Evolutionary conservation across 2,797 vertebrate species (phyloP), one percentile per base, ranked within the genome.

Genomic region (Spheniscus humboldti): DNA sequence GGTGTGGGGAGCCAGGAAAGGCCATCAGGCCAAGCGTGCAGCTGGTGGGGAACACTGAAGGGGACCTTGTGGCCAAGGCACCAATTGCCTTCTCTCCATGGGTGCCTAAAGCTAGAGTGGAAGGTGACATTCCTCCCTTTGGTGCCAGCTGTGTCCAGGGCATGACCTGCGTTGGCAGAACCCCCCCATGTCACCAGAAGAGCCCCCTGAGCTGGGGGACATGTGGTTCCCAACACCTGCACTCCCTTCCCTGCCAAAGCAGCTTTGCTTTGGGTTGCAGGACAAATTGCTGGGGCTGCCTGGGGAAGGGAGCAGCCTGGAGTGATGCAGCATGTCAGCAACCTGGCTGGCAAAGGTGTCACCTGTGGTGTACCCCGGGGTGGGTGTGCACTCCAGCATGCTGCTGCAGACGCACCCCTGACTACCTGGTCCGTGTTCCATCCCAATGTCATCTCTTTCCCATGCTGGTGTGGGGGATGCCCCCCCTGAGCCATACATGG

Each of bases 401-500:
- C 33, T 20, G 30, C 55, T 90, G 72, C 31, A 60, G n/a, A 23
- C 24, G 30, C 19, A 9, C 25, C 24, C 33, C 18, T 0, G 1
- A 35, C 41, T 45, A 23, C 45, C 56, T 4, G 11, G 35, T 35
- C 33, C 1, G 0, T 41, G 18, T 6, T 59, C 57, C 52, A 80
- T 39, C 63, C 33, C 41, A 5, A 1, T 2, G 13, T 5, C 56
- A 24, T 28, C 74, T 60, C 27, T 73, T 20, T 45, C 45, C 43
- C 48, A 15, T 9, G 37, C 16, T 13, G 22, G 13, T 47, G 30
- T 57, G 33, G 45, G 45, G 43, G 25, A 41, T 50, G 20, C 2
- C 2, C 10, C 7, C 9, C 2, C 6, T 13, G 20, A 45, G 41
- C 25, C 4, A 2, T 8, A 6, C 0, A 2, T 37, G 37, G 11